These are phyloP conservation scores for Zosterops lateralis DNA, from an alignment of 2,113 vertebrate genomes.

Conservation along the genomic window DNA sequence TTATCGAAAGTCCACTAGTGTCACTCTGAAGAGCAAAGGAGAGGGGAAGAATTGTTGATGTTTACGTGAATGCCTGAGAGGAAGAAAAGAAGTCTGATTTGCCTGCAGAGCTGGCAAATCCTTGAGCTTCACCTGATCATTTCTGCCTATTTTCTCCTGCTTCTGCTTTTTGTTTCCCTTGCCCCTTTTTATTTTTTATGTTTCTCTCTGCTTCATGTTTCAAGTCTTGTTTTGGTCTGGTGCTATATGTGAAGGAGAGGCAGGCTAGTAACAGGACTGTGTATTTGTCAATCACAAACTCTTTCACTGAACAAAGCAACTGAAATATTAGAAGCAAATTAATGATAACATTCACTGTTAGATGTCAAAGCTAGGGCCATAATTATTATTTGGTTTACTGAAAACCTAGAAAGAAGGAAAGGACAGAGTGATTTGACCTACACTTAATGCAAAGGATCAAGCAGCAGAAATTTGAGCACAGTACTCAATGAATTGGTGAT, in stretches of 20 bases:
- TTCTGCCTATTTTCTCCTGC: neutral
- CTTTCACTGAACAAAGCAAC: conserved; percentile 29
- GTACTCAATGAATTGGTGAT: neutral
- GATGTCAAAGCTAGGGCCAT: neutral
- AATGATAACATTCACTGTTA: neutral
- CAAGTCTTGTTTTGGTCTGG: neutral
- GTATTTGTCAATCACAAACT: conserved; percentile 6
- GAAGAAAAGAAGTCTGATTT: neutral
- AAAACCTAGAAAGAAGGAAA: neutral
- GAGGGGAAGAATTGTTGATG: neutral
- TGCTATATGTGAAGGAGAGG: neutral
- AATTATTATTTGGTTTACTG: neutral
- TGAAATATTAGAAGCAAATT: conserved; percentile 60
- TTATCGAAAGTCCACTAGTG: neutral
- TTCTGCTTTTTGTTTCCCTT: neutral
- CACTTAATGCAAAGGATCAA: neutral
- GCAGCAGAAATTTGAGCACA: neutral
- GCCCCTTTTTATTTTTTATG: neutral
- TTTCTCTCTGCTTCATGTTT: neutral
- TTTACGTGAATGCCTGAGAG: neutral
- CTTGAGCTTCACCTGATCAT: neutral
- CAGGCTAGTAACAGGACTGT: neutral
- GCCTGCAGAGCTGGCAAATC: neutral
- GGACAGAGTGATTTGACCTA: neutral
- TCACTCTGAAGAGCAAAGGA: neutral